Evolutionary conservation across 1,140 invertebrate species (phyloP), one percentile per base, ranked within the genome.

Genomic region (Cardiocondyla obscurior): DNA sequence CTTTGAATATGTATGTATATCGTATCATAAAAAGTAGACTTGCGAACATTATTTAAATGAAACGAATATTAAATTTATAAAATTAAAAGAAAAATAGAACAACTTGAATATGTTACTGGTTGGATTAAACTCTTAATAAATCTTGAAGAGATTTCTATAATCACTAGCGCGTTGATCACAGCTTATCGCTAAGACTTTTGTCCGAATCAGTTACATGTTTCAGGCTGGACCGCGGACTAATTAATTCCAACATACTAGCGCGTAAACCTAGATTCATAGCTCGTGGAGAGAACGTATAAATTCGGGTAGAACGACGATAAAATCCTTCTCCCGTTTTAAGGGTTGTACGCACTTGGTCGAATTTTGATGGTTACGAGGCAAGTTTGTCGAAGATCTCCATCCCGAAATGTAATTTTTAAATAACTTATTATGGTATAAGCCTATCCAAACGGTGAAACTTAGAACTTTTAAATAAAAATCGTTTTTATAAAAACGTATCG

Each of bases 231-330:
- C 28, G n/a, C 81, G 49, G 44, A 22, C 22, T 79, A 72, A 82
- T 89, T 89, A 88, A 88, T 88, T 82, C 53, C 84, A 69, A 76
- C 69, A 46, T 65, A 84, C 30, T 30, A 25, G 39, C 79, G 79
- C 36, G 81, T 82, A 87, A 85, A 85, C 57, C 55, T 39, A 22
- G 19, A 74, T 49, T 82, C 81, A 77, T 65, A 64, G 49, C 19
- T 46, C 57, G 46, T 44, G 19, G 70, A 69, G 60, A 70, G 81
- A 39, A 74, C 70, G 49, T 55, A 74, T 73, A 83, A 87, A 81
- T 81, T 65, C 73, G 28, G 19, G 25, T 19, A 49, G 51, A 53
- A 12, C 8, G 83, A 42, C 36, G 81, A 55, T 84, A 84, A 84
- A 85, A 62, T 58, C 28, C 39, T 49, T 16, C 19, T 19, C 14